Evolutionary conservation across 2,888 invertebrate genomes (phyloP).

Genomic region (Hirtodrosophila alboralis): DNA sequence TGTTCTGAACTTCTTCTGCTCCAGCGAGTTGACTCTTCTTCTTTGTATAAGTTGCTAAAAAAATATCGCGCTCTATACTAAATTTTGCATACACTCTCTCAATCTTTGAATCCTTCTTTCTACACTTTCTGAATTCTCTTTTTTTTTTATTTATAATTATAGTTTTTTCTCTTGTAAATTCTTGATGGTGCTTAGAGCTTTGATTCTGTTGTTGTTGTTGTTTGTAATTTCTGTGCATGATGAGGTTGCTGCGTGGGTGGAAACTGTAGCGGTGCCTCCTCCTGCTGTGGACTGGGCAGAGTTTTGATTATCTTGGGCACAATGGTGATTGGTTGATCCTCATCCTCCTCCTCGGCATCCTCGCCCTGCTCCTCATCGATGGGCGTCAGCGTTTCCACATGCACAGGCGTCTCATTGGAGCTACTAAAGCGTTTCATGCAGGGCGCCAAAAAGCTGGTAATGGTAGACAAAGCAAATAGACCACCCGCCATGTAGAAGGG

Average conservation of each 20-base stretch:
- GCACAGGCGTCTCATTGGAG: conserved; percentile 87
- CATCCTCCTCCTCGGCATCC: conserved; percentile 90
- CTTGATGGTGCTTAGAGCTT: conserved; percentile 72
- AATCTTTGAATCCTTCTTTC: conserved; percentile 5
- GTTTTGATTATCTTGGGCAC: conserved; percentile 92
- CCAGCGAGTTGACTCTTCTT: conserved; percentile 19
- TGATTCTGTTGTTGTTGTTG: conserved; percentile 68
- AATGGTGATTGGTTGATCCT: conserved; percentile 90
- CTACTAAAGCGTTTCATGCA: conserved; percentile 86
- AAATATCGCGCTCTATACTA: conserved; percentile 54
- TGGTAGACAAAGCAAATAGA: conserved; percentile 92
- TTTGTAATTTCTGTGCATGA: conserved; percentile 40
- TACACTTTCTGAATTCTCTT: conserved; percentile 2
- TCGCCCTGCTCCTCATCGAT: conserved; percentile 94
- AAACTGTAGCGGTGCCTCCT: conserved; percentile 66
- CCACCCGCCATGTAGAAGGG: conserved; percentile 97
- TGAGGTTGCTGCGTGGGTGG: conserved; percentile 35
- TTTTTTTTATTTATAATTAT: conserved; percentile 37
- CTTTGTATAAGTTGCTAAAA: conserved; percentile 66
- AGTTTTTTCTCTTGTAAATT: conserved; percentile 43
- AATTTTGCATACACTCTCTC: conserved; percentile 21
- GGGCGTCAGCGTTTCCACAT: conserved; percentile 90
- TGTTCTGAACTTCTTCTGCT: neutral
- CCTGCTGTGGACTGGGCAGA: conserved; percentile 87
- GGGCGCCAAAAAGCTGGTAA: conserved; percentile 93